A percentile compares a stretch with the other conserved stretches of the same genome.
Evolutionary conservation across 2,888 invertebrate species (phyloP).

Genomic region (Phasia obesa): DNA sequence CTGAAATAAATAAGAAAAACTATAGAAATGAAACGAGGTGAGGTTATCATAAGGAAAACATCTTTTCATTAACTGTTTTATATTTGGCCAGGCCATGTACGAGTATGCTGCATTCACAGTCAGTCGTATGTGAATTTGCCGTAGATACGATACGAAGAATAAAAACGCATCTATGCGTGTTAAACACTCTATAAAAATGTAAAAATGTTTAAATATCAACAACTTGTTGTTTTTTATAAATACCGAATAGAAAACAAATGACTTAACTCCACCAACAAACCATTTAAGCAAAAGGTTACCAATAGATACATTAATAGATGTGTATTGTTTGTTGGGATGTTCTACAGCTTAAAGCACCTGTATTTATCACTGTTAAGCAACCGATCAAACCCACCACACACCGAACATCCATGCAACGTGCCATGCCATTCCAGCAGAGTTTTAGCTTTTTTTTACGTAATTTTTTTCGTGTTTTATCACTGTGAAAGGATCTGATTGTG

Average conservation of each 20-base stretch:
- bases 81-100: constrained; percentile 29
- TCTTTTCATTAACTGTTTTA: constrained; percentile 69
- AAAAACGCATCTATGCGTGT: constrained; percentile 68
- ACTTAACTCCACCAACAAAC: constrained; percentile 18
- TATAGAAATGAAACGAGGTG: constrained; percentile 57
- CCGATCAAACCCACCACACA: background rate
- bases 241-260: constrained; percentile 44
- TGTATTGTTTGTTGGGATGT: background rate
- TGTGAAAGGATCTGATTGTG: constrained; percentile 79
- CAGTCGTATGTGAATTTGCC: background rate
- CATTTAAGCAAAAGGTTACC: constrained; percentile 35
- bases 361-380: constrained; percentile 34
- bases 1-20: constrained; percentile 3
- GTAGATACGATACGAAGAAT: background rate
- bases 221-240: constrained; percentile 44
- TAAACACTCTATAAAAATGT: constrained; percentile 60
- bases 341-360: constrained; percentile 52
- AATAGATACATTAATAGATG: constrained; percentile 17
- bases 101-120: background rate
- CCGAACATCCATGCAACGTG: constrained; percentile 16
- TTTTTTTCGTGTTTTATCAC: constrained; percentile 74
- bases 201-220: constrained; percentile 62
- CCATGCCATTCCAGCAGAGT: constrained; percentile 28
- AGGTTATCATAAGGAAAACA: constrained; percentile 65
- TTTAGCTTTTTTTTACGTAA: background rate